Conservation (phyloP, 2,113 vertebrate genomes). For the Narcine bancroftii region DNA sequence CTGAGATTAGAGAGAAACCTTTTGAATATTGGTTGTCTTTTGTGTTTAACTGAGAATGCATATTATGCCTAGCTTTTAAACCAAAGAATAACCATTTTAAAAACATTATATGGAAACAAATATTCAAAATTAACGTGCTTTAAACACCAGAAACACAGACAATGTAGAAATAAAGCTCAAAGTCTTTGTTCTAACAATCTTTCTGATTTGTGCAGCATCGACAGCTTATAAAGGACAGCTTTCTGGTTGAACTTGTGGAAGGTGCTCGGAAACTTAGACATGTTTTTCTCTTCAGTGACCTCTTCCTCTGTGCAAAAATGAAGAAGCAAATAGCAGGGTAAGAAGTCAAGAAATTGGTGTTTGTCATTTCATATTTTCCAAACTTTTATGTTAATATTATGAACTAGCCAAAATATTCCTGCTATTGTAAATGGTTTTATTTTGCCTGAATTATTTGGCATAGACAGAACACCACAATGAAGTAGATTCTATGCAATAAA, state of each 20-base stretch:
- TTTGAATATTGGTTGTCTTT: background rate
- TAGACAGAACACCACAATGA: background rate
- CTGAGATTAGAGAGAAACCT: background rate
- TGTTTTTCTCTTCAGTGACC: slow-evolving; percentile 88
- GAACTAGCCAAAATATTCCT: background rate
- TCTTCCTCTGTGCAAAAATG: slow-evolving; percentile 88
- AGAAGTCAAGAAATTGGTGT: slow-evolving; percentile 43
- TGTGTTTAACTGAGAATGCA: background rate
- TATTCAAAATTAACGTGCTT: background rate
- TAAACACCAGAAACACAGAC: background rate
- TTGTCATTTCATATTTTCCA: background rate
- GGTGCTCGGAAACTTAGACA: slow-evolving; percentile 87
- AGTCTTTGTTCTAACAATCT: background rate
- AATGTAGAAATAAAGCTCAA: background rate
- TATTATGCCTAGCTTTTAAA: background rate
- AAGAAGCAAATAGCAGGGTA: slow-evolving; percentile 90
- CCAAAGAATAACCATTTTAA: background rate
- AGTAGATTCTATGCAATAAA: background rate
- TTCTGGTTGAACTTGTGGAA: slow-evolving; percentile 93
- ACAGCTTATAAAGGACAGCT: slow-evolving; percentile 86
- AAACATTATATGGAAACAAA: background rate
- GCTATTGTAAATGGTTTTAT: background rate
- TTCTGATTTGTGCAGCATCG: slow-evolving; percentile 62
- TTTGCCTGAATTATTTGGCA: background rate
- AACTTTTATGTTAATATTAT: background rate